phyloP scores from a whole-genome alignment of 1,140 invertebrate species.

The Andrena cerasifolii region DNA sequence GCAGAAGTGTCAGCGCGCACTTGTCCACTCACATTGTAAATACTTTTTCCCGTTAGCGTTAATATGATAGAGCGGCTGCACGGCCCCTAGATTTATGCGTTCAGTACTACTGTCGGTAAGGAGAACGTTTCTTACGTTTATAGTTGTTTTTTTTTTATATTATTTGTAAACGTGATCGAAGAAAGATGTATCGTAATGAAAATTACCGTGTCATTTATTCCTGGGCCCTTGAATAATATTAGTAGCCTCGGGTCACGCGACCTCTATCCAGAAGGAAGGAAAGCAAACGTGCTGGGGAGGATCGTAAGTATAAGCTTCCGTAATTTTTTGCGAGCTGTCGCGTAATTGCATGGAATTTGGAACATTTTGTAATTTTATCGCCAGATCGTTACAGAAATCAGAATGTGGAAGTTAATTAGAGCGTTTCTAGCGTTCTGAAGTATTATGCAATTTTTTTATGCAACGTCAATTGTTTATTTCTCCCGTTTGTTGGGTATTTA shows the following conservation, averaged over 20 bases:
- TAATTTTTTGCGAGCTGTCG: not conserved
- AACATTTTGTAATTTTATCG: not conserved
- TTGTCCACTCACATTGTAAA: slow-evolving; percentile 71
- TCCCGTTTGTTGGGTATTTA: no score
- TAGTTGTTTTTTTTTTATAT: slow-evolving; percentile 75
- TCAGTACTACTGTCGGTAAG: slow-evolving; percentile 42
- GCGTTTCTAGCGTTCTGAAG: no score
- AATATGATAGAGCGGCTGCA: slow-evolving; percentile 66
- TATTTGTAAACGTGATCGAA: slow-evolving; percentile 77
- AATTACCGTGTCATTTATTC: slow-evolving; percentile 42
- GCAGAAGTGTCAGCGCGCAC: slow-evolving; percentile 37
- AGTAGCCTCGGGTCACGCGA: no score
- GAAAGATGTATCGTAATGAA: slow-evolving; percentile 72
- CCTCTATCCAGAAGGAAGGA: not conserved
- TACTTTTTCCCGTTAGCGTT: slow-evolving; percentile 72
- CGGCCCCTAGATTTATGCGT: slow-evolving; percentile 49
- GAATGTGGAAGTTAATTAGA: no score
- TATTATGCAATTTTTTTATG: no score
- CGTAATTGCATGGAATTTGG: not conserved
- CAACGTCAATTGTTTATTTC: no score
- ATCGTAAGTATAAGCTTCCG: slow-evolving; percentile 25
- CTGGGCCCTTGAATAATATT: not conserved
- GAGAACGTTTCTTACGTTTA: slow-evolving; percentile 57
- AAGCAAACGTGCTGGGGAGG: slow-evolving; percentile 10
- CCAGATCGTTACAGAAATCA: no score